A percentile compares a stretch with the other conserved stretches of the same genome.
Conservation (phyloP, 2,113 vertebrate species). For the Ceuthmochares aereus region DNA sequence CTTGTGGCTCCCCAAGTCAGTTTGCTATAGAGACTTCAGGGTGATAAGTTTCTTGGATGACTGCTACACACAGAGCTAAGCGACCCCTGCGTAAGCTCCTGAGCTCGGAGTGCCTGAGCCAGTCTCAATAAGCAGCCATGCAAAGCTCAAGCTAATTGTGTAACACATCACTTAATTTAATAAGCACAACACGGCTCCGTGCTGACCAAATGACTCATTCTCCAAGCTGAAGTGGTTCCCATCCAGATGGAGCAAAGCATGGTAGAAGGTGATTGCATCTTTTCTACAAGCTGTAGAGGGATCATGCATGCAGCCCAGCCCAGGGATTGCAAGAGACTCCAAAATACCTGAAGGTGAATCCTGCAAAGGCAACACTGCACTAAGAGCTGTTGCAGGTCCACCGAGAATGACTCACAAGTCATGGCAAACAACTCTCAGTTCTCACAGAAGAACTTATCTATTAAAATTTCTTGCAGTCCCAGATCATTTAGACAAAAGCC, state of each 20-base stretch:
- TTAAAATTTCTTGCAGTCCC: background rate
- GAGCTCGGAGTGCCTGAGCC: background rate
- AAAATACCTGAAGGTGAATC: background rate
- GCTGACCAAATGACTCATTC: background rate
- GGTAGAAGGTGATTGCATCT: background rate
- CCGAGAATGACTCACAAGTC: background rate
- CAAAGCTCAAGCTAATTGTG: background rate
- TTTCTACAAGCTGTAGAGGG: background rate
- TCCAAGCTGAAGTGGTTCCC: background rate
- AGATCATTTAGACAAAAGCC: background rate
- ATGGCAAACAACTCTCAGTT: background rate
- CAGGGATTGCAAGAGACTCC: accelerated
- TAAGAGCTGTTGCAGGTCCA: background rate
- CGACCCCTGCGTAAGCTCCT: background rate
- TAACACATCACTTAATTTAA: background rate
- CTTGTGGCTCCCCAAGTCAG: background rate
- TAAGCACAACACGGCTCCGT: background rate
- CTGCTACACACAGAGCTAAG: background rate
- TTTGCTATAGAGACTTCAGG: accelerated
- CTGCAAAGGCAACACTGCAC: background rate
- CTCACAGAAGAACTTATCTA: background rate
- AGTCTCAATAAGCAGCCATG: background rate
- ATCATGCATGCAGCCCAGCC: background rate
- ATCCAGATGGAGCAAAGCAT: background rate
- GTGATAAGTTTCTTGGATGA: background rate